These are phyloP conservation scores for Passer montanus DNA, from an alignment of 2,113 vertebrate species.

Conservation along the genomic window DNA sequence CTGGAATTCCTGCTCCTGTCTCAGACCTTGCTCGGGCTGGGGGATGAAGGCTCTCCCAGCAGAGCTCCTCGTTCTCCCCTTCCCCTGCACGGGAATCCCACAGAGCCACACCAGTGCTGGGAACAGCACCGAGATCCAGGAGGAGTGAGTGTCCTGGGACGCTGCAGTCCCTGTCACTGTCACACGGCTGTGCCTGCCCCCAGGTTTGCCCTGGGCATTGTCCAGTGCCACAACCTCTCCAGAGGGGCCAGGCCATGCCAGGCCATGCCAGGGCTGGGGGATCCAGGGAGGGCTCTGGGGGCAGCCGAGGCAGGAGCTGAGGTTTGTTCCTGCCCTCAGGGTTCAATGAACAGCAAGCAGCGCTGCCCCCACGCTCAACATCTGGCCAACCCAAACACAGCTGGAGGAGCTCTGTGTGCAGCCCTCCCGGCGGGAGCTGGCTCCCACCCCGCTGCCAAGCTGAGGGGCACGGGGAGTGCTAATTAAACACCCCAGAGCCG, in stretches of 20 bases:
- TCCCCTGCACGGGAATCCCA: fast-evolving
- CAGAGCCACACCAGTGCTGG: fast-evolving
- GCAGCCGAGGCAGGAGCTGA: background rate
- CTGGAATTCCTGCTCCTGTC: background rate
- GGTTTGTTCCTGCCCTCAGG: background rate
- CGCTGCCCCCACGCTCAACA: background rate
- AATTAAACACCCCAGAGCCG: background rate
- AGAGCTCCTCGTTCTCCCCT: background rate
- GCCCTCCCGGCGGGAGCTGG: background rate
- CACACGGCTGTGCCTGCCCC: fast-evolving
- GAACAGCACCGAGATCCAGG: fast-evolving
- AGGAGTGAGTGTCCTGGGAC: fast-evolving
- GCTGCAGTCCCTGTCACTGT: background rate
- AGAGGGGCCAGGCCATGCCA: background rate
- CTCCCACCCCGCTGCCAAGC: background rate
- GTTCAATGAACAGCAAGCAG: background rate
- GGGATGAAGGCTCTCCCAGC: background rate
- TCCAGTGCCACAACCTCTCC: fast-evolving
- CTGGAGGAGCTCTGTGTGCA: background rate
- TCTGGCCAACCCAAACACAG: constrained; percentile 24
- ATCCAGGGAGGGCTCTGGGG: background rate
- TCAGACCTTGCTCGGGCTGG: fast-evolving
- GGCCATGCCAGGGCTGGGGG: background rate
- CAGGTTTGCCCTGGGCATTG: fast-evolving
- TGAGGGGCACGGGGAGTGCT: background rate